phyloP scores from a whole-genome alignment of 2,888 invertebrate genomes.

The Geophilus truncorum region DNA sequence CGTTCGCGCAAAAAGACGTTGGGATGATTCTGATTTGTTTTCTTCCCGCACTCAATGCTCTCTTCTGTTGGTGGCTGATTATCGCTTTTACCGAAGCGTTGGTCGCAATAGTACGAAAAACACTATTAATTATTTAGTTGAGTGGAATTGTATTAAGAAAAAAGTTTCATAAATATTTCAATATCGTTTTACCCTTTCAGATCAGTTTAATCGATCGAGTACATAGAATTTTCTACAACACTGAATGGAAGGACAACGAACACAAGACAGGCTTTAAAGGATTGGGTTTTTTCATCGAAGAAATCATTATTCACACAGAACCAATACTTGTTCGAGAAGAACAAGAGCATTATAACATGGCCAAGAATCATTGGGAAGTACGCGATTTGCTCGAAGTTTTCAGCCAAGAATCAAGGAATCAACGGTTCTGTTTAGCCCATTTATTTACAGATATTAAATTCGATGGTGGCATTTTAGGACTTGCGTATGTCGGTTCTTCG shows the following conservation, averaged over 20 bases:
- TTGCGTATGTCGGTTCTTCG: slow-evolving; percentile 94
- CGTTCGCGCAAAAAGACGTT: slow-evolving; percentile 61
- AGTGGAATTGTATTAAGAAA: background rate
- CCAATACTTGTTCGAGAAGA: slow-evolving; percentile 79
- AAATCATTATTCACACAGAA: slow-evolving; percentile 86
- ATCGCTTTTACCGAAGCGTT: slow-evolving; percentile 92
- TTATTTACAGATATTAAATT: slow-evolving; percentile 95
- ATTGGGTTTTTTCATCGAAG: slow-evolving; percentile 93
- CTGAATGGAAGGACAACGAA: slow-evolving; percentile 83
- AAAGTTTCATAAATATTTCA: background rate
- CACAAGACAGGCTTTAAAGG: slow-evolving; percentile 78
- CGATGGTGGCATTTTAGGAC: slow-evolving; percentile 88
- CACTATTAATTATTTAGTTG: slow-evolving; percentile 88
- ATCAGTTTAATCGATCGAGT: slow-evolving; percentile 92
- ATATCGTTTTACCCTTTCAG: slow-evolving; percentile 53
- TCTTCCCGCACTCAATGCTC: slow-evolving; percentile 89
- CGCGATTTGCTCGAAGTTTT: slow-evolving; percentile 86
- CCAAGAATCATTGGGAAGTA: slow-evolving; percentile 83
- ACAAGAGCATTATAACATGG: slow-evolving; percentile 91
- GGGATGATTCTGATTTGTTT: slow-evolving; percentile 74
- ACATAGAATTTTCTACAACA: slow-evolving; percentile 93
- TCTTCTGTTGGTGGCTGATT: slow-evolving; percentile 85
- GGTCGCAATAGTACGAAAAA: slow-evolving; percentile 88
- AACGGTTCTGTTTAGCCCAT: slow-evolving; percentile 93
- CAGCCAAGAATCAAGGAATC: slow-evolving; percentile 87